Evolutionary conservation across 2,113 vertebrate species (phyloP).

Genomic region (Aix galericulata): DNA sequence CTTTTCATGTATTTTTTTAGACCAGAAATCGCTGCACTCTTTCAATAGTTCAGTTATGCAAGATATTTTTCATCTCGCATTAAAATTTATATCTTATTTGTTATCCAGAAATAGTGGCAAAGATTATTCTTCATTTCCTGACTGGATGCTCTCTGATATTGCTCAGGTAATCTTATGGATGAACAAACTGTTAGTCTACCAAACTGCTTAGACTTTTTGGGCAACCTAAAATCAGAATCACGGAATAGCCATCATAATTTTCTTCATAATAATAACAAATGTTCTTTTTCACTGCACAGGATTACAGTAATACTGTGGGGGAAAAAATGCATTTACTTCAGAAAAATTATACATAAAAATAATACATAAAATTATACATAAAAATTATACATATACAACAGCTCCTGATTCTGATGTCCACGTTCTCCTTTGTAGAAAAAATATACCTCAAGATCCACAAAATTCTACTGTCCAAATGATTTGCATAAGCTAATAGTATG

Average conservation of each 20-base stretch:
- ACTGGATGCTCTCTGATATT: constrained; percentile 45
- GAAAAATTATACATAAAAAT: not conserved
- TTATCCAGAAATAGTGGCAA: constrained; percentile 60
- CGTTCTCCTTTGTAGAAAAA: not conserved
- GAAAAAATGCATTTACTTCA: not conserved
- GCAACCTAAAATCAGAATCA: constrained; percentile 30
- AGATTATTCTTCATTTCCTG: constrained; percentile 69
- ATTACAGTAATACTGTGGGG: not conserved
- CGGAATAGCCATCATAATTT: not conserved
- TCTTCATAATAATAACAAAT: constrained; percentile 12
- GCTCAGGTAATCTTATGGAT: constrained; percentile 43
- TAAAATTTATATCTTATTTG: constrained; percentile 69
- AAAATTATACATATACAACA: not conserved
- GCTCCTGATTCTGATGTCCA: not conserved
- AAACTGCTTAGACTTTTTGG: constrained; percentile 16
- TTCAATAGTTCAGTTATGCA: constrained; percentile 48
- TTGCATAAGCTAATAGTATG: not conserved
- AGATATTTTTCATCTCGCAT: constrained; percentile 52
- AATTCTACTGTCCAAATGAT: not conserved
- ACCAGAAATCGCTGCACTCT: constrained; percentile 31
- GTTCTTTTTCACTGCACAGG: not conserved
- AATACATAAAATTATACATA: not conserved
- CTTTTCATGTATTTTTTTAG: constrained; percentile 14
- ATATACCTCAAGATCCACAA: not conserved
- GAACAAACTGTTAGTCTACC: constrained; percentile 25